A percentile compares a stretch with the other conserved stretches of the same genome.
Evolutionary conservation across 2,113 vertebrate species (phyloP).

Genomic region (Hippotragus niger): DNA sequence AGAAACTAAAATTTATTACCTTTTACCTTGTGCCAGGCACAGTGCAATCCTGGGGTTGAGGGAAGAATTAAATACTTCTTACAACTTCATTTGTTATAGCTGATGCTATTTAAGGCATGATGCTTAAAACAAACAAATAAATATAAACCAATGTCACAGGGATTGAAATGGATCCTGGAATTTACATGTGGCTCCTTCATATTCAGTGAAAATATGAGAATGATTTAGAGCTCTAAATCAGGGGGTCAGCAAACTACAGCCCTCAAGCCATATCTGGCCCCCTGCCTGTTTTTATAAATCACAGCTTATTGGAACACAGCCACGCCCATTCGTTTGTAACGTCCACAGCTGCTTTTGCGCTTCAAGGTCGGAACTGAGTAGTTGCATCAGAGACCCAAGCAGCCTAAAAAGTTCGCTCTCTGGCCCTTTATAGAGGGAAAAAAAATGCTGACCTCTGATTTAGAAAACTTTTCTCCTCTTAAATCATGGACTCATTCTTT

Average conservation of each 20-base stretch:
- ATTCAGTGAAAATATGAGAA: background rate
- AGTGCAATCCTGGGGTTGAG: background rate
- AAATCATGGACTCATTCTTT: background rate
- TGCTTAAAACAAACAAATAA: conserved; percentile 21
- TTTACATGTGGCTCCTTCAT: background rate
- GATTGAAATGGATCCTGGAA: background rate
- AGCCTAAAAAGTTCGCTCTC: background rate
- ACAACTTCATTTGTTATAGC: background rate
- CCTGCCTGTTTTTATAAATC: background rate
- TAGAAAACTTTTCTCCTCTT: conserved; percentile 8
- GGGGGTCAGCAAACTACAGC: background rate
- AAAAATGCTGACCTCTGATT: background rate
- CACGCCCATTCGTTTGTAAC: background rate
- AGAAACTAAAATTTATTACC: background rate
- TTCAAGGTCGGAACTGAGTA: background rate
- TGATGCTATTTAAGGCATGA: background rate
- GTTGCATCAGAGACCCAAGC: background rate
- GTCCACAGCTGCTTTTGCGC: background rate
- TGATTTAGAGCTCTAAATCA: background rate
- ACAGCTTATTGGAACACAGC: background rate
- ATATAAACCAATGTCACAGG: background rate
- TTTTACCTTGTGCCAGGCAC: background rate
- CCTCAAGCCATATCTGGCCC: background rate
- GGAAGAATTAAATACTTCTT: background rate
- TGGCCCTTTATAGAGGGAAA: background rate